Conservation (phyloP, 1,140 invertebrate species). For the Bombus balteatus region DNA sequence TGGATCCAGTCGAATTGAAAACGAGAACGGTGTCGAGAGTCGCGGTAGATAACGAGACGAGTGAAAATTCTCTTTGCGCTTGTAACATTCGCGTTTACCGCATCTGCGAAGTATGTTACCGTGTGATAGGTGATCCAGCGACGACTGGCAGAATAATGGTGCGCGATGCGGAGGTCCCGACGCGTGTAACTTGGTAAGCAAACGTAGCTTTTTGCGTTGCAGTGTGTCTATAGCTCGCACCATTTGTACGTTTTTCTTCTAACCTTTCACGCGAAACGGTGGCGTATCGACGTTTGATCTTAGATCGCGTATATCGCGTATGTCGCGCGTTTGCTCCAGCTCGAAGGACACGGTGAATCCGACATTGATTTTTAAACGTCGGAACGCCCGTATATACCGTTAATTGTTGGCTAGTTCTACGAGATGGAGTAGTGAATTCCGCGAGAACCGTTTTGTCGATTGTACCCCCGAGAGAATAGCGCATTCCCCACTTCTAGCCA, state of each 20-base stretch:
- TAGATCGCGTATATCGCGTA: background rate
- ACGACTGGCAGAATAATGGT: slow-evolving; percentile 29
- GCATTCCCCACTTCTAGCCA: background rate
- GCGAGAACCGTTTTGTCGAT: slow-evolving; percentile 24
- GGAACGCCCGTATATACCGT: background rate
- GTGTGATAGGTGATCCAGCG: slow-evolving; percentile 32
- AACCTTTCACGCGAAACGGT: background rate
- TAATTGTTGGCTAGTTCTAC: background rate
- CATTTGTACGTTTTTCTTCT: background rate
- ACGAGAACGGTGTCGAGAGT: background rate
- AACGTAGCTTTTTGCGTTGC: slow-evolving; percentile 9
- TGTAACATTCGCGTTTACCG: background rate
- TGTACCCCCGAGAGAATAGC: slow-evolving; percentile 22
- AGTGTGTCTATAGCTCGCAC: background rate
- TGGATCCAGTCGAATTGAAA: background rate
- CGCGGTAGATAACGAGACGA: background rate
- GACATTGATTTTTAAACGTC: slow-evolving; percentile 22
- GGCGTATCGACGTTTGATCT: slow-evolving; percentile 1
- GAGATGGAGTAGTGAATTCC: background rate
- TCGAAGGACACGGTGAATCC: background rate
- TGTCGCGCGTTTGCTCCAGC: too few species aligned
- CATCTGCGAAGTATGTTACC: slow-evolving; percentile 14
- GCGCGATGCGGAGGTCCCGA: slow-evolving; percentile 40
- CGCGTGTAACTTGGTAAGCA: slow-evolving; percentile 48
- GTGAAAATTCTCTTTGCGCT: background rate